These are phyloP conservation scores for Avahi laniger DNA, from an alignment of 2,797 vertebrate species.

Conservation along the genomic window DNA sequence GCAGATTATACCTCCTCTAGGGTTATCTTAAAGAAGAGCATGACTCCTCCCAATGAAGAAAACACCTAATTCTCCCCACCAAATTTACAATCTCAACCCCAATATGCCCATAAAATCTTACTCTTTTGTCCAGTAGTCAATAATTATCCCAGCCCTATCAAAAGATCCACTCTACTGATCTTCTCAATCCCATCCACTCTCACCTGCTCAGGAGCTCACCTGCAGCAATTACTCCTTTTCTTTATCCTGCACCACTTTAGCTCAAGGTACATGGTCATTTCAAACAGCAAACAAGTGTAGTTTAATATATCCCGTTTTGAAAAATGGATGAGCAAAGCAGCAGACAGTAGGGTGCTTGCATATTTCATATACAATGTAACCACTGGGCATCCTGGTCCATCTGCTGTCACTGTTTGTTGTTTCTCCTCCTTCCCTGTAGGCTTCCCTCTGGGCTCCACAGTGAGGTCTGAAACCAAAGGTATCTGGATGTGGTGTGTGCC, in stretches of 20 bases:
- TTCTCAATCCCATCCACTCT: background rate
- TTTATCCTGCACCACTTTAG: background rate
- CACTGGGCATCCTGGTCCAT: background rate
- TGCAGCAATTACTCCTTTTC: background rate
- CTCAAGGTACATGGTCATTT: background rate
- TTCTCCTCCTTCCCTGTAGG: constrained; percentile 62
- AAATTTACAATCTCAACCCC: background rate
- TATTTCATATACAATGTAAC: background rate
- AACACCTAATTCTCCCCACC: background rate
- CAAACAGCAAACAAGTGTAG: background rate
- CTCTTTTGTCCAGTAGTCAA: background rate
- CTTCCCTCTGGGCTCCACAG: constrained; percentile 82
- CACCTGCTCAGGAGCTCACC: background rate
- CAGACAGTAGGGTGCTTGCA: background rate
- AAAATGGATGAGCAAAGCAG: background rate
- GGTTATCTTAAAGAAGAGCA: background rate
- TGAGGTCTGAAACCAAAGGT: constrained; percentile 81
- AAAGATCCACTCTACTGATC: fast-evolving
- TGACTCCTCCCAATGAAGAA: background rate
- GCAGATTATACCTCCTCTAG: background rate
- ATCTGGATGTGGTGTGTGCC: constrained; percentile 82
- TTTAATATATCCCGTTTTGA: background rate
- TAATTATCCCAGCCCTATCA: background rate
- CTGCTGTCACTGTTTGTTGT: background rate
- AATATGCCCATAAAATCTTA: background rate